These are phyloP conservation scores for Picus viridis DNA, from an alignment of 2,797 vertebrate genomes.

Conservation along the genomic window DNA sequence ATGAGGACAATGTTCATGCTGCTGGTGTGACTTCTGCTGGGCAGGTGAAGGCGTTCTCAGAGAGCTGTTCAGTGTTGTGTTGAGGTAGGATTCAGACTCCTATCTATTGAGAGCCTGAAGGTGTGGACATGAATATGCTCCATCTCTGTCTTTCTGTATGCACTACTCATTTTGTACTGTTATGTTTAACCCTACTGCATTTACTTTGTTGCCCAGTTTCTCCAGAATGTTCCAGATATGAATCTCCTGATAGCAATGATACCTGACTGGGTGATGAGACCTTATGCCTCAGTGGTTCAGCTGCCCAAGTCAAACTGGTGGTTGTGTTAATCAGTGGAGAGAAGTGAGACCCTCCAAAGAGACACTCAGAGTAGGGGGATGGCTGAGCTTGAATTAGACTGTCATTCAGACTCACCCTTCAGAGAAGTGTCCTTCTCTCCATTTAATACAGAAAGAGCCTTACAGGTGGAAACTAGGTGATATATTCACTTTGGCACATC, in stretches of 20 bases:
- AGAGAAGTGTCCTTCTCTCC: background rate
- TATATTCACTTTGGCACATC: background rate
- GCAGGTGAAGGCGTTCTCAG: background rate
- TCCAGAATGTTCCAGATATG: background rate
- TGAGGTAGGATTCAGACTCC: background rate
- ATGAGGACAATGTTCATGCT: background rate
- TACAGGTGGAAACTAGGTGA: background rate
- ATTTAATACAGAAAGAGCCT: background rate
- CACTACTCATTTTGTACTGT: background rate
- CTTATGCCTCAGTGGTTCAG: background rate
- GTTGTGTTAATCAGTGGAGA: background rate
- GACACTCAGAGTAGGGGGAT: background rate
- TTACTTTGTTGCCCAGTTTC: background rate
- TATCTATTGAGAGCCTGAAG: background rate
- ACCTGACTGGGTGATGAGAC: background rate
- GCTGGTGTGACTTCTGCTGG: background rate
- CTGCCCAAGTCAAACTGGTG: background rate
- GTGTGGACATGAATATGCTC: background rate
- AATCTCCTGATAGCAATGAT: background rate
- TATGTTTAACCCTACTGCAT: background rate
- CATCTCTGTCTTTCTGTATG: background rate
- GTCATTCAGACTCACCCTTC: background rate
- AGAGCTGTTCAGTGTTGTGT: accelerated
- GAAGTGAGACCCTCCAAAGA: background rate
- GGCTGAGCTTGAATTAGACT: background rate